Conservation (phyloP, 2,113 vertebrate genomes). For the Columba livia region DNA sequence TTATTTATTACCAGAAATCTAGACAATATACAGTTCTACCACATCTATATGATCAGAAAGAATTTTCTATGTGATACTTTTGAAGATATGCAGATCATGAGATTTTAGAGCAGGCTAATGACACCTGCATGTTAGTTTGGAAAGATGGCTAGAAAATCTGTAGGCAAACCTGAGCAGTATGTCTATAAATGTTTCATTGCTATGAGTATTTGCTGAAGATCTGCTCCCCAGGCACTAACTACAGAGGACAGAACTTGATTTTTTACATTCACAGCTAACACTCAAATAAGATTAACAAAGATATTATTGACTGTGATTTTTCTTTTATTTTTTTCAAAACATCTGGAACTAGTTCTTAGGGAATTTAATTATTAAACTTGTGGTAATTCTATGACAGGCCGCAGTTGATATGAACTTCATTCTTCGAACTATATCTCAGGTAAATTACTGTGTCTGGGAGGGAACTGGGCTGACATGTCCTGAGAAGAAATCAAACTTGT, state of each 20-base stretch:
- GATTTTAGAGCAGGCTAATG: background rate
- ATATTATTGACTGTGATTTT: background rate
- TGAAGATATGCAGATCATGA: background rate
- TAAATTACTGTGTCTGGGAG: background rate
- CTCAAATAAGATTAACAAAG: background rate
- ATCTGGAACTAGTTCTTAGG: background rate
- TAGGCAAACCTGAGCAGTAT: background rate
- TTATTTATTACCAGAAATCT: background rate
- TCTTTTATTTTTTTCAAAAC: background rate
- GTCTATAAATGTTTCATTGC: conserved; percentile 28
- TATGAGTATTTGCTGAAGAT: conserved; percentile 26
- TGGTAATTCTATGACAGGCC: background rate
- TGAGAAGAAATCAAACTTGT: background rate
- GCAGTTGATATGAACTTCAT: background rate
- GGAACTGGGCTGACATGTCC: background rate
- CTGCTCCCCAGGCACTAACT: background rate
- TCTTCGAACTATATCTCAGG: background rate
- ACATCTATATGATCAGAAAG: background rate
- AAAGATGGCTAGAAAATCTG: background rate
- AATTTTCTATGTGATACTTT: background rate
- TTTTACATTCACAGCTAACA: background rate
- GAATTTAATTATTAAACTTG: background rate
- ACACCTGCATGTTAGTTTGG: background rate
- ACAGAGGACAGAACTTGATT: background rate
- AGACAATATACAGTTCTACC: background rate